Conservation (phyloP, 2,797 vertebrate species). For the Carduelis carduelis region DNA sequence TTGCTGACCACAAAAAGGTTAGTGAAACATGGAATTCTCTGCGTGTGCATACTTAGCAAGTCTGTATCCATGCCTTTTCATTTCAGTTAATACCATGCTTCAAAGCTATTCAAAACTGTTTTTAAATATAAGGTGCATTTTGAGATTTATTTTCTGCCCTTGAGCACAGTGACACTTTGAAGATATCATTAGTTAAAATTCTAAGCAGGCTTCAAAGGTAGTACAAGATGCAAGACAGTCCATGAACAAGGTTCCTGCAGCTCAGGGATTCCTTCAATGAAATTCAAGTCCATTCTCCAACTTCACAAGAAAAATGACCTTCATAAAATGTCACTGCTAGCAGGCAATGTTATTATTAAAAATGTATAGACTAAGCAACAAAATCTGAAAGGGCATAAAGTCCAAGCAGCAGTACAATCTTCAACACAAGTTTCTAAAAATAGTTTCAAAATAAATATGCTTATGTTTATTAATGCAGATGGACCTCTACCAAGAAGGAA, state of each 20-base stretch:
- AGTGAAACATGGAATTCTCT: neutral
- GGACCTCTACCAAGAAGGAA: neutral
- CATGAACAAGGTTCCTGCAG: constrained; percentile 51
- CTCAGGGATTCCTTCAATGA: constrained; percentile 37
- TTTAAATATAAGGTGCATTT: constrained; percentile 37
- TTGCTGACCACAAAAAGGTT: neutral
- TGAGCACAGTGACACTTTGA: constrained; percentile 81
- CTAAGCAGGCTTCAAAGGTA: constrained; percentile 74
- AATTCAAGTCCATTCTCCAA: constrained; percentile 59
- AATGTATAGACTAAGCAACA: constrained; percentile 44
- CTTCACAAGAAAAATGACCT: constrained; percentile 64
- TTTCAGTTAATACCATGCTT: constrained; percentile 23
- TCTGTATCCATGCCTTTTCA: neutral
- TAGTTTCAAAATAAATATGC: neutral
- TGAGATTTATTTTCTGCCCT: constrained; percentile 68
- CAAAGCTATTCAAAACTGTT: constrained; percentile 29
- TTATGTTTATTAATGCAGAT: constrained; percentile 28
- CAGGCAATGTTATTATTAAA: constrained; percentile 57
- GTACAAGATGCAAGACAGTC: constrained; percentile 30
- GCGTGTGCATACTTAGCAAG: neutral
- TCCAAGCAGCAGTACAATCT: neutral
- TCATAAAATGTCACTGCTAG: constrained; percentile 61
- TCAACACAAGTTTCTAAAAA: constrained; percentile 28
- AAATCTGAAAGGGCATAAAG: constrained; percentile 48
- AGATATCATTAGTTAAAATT: constrained; percentile 74